These are phyloP conservation scores for Tragelaphus scriptus DNA, from an alignment of 2,113 vertebrate genomes.

Conservation along the genomic window DNA sequence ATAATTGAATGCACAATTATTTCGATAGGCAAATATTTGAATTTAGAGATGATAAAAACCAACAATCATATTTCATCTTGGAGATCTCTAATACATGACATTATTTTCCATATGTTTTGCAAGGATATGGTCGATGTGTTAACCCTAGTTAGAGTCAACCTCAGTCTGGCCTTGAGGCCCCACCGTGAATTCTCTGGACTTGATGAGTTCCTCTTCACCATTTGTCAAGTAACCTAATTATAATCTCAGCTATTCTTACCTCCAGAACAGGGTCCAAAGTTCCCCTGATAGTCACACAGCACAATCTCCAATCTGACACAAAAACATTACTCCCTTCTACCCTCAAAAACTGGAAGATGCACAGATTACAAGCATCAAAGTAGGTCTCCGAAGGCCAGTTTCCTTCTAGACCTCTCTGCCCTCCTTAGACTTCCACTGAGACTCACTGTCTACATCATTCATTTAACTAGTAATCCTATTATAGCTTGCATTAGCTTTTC, in stretches of 20 bases:
- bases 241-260: constrained; percentile 40
- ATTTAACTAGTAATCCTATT: background rate
- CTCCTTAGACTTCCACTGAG: background rate
- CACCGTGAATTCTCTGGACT: background rate
- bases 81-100: background rate
- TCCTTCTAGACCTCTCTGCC: background rate
- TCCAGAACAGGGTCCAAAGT: constrained; percentile 17
- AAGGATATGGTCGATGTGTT: background rate
- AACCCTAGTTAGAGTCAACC: background rate
- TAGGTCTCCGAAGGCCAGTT: background rate
- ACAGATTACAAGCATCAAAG: background rate
- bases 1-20: background rate
- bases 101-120: background rate
- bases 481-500: background rate
- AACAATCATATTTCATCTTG: background rate
- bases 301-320: constrained; percentile 7
- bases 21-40: background rate
- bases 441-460: background rate
- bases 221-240: constrained; percentile 42
- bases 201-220: background rate
- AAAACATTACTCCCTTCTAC: background rate
- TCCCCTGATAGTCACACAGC: background rate
- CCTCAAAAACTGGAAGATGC: background rate
- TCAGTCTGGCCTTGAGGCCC: background rate
- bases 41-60: background rate